Percentiles rank a stretch among this genome's conserved stretches.
phyloP scores from a whole-genome alignment of 64 coral and sea anemone species.

The Porites lutea region DNA sequence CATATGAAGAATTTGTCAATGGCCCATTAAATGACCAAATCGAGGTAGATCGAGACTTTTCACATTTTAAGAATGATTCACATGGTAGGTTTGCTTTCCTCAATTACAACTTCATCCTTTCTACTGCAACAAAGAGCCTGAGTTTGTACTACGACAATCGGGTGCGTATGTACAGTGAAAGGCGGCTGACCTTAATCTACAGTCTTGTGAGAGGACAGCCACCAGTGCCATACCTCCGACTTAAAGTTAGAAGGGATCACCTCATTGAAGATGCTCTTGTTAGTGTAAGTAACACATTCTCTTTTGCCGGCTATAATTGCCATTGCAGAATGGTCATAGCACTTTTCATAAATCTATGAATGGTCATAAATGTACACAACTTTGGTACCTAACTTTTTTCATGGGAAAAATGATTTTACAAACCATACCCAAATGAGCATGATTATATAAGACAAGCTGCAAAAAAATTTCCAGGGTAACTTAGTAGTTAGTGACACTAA shows the following conservation, averaged over 20 bases:
- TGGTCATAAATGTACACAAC: no score
- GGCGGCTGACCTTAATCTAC: conserved; percentile 88
- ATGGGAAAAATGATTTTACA: no score
- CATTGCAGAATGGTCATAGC: no score
- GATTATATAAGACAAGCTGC: no score
- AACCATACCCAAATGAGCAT: no score
- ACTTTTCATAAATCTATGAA: no score
- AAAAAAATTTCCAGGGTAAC: no score
- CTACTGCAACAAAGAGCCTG: conserved; percentile 94
- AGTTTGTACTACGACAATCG: conserved; percentile 97
- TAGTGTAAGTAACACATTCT: conserved; percentile 80
- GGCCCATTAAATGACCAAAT: conserved; percentile 98
- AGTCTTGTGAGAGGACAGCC: conserved; percentile 91
- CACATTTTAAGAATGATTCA: conserved; percentile 81
- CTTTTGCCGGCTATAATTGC: no score
- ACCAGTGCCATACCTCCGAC: conserved; percentile 84
- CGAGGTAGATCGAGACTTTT: conserved; percentile 93
- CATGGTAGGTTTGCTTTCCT: conserved; percentile 89
- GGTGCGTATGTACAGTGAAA: conserved; percentile 94
- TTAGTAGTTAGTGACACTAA: no score
- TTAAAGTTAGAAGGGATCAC: conserved; percentile 93
- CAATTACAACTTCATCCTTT: conserved; percentile 91
- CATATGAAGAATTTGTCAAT: conserved; percentile 95
- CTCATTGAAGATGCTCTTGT: conserved; percentile 98
- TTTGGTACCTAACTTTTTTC: no score